These are phyloP conservation scores for Clitarchus hookeri DNA, from an alignment of 2,888 invertebrate species.

Conservation along the genomic window DNA sequence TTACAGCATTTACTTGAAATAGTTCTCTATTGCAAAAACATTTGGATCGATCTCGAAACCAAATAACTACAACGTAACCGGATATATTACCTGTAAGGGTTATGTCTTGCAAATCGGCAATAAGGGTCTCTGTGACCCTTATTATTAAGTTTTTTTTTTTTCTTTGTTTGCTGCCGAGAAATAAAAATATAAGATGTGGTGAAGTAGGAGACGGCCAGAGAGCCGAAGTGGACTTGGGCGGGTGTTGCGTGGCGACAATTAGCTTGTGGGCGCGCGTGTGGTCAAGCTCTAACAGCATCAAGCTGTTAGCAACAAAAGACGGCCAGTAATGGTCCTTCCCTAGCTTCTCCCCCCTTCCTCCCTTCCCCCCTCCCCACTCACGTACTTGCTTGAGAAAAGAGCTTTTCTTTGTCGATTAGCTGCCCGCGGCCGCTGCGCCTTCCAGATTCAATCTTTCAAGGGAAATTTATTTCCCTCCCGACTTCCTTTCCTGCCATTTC, in stretches of 20 bases:
- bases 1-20: too few species aligned
- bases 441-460: conserved; percentile 40
- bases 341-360: not conserved
- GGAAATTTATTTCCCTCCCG: conserved; percentile 34
- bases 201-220: not conserved
- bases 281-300: conserved; percentile 40
- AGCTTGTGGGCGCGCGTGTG: conserved; percentile 23
- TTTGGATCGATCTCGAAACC: too few species aligned
- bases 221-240: not conserved
- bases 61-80: too few species aligned
- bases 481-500: not conserved
- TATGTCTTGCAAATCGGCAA: too few species aligned
- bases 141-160: too few species aligned
- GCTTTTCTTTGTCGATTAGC: conserved; percentile 44
- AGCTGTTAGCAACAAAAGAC: conserved; percentile 42
- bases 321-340: conserved; percentile 40
- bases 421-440: not conserved
- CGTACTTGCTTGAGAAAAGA: conserved; percentile 37
- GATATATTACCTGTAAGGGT: too few species aligned
- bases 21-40: too few species aligned
- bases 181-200: too few species aligned
- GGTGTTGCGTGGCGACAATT: conserved; percentile 10
- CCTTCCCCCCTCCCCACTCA: conserved; percentile 1
- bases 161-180: too few species aligned
- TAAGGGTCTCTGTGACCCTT: too few species aligned